Evolutionary conservation across 2,888 invertebrate species (phyloP).

Genomic region (Oscheius onirici): DNA sequence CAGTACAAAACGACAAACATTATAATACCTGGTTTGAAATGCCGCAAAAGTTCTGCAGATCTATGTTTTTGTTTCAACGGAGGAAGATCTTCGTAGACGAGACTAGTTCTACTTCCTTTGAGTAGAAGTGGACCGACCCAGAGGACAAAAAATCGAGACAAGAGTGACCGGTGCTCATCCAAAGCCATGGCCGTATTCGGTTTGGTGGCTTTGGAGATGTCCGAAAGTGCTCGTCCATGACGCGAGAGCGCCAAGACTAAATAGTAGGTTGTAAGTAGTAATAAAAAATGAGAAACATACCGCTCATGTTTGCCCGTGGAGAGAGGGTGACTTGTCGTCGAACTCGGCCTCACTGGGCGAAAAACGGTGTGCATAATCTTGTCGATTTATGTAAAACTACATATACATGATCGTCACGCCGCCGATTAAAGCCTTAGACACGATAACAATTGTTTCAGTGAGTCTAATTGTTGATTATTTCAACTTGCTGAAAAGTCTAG

Average conservation of each 20-base stretch:
- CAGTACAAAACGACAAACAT: not conserved
- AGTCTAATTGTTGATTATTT: too few relatives aligned
- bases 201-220: slow-evolving; percentile 22
- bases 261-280: not conserved
- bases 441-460: too few relatives aligned
- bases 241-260: slow-evolving; percentile 21
- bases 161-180: slow-evolving; percentile 10
- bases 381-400: slow-evolving; percentile 24
- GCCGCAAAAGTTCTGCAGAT: slow-evolving; percentile 17
- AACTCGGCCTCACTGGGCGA: not conserved
- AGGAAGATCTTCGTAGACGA: slow-evolving; percentile 29
- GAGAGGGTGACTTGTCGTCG: not conserved
- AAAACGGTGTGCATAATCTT: slow-evolving; percentile 26
- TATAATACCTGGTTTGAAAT: slow-evolving; percentile 25
- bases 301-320: slow-evolving; percentile 22
- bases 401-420: not conserved
- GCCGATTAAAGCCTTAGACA: not conserved
- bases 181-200: not conserved
- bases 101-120: slow-evolving; percentile 9
- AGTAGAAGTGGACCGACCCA: slow-evolving; percentile 21
- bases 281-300: slow-evolving; percentile 9
- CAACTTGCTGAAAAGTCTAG: too few relatives aligned
- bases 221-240: slow-evolving; percentile 22
- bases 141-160: slow-evolving; percentile 29
- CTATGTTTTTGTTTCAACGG: slow-evolving; percentile 29